phyloP scores from a whole-genome alignment of 2,797 vertebrate species.

The Gallinago solitaria region DNA sequence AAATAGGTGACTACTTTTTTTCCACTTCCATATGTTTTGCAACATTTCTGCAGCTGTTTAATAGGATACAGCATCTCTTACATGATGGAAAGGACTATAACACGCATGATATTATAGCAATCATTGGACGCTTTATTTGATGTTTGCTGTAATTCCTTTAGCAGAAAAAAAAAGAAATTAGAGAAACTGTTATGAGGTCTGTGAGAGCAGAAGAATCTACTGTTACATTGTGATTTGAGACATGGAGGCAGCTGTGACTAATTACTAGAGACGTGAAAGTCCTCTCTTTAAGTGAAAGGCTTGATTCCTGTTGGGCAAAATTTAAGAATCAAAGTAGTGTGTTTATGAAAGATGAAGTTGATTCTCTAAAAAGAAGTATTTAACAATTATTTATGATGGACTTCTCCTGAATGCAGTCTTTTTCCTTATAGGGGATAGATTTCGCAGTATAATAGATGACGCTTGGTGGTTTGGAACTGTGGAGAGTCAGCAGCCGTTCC shows the following conservation, averaged over 20 bases:
- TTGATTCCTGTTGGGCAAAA: not conserved
- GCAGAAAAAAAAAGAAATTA: not conserved
- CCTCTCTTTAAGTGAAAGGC: not conserved
- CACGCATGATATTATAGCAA: accelerated
- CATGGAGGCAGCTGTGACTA: not conserved
- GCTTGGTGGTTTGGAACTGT: conserved; percentile 98
- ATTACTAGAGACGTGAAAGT: not conserved
- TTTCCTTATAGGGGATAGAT: conserved; percentile 79
- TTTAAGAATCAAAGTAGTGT: not conserved
- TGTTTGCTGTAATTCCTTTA: not conserved
- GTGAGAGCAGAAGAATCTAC: not conserved
- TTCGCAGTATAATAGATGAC: conserved; percentile 97
- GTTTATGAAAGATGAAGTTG: not conserved
- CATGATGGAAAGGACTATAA: not conserved
- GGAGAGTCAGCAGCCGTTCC: conserved; percentile 95
- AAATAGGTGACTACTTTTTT: conserved; percentile 82
- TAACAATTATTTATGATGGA: not conserved
- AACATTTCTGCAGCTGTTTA: not conserved
- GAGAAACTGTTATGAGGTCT: not conserved
- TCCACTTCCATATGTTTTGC: not conserved
- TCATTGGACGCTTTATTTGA: not conserved
- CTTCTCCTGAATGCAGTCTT: not conserved
- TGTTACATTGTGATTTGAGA: not conserved
- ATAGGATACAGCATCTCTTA: not conserved
- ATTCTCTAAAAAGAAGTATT: not conserved